phyloP scores from a whole-genome alignment of 2,888 invertebrate genomes.

The Zootermopsis nevadensis region DNA sequence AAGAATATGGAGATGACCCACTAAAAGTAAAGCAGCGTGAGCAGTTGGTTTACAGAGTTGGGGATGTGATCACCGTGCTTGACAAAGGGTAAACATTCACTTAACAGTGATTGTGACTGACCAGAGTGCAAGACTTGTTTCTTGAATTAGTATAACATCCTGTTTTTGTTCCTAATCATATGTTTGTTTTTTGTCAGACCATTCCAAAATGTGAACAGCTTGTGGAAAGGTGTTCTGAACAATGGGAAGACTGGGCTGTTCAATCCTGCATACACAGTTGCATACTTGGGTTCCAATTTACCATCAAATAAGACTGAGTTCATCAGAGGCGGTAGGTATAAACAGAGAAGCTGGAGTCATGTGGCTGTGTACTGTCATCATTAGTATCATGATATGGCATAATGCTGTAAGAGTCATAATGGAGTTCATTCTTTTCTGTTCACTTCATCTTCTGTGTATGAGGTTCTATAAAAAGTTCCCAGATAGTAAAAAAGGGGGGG shows the following conservation, averaged over 20 bases:
- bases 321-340: constrained; percentile 60
- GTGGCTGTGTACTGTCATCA: no score
- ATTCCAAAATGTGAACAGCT: constrained; percentile 58
- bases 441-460: no score
- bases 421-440: no score
- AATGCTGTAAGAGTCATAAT: no score
- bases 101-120: no score
- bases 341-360: neutral
- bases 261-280: constrained; percentile 89
- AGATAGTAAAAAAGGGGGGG: no score
- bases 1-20: constrained; percentile 67
- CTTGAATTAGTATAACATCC: constrained; percentile 6
- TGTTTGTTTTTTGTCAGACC: constrained; percentile 58
- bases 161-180: neutral
- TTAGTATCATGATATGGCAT: no score
- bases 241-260: constrained; percentile 95
- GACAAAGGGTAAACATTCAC: constrained; percentile 74
- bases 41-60: constrained; percentile 84
- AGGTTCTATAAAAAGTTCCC: no score
- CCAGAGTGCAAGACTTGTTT: no score
- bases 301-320: constrained; percentile 70
- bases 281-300: constrained; percentile 83
- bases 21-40: constrained; percentile 67
- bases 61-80: constrained; percentile 92
- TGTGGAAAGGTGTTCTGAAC: constrained; percentile 91